These are phyloP conservation scores for Ginglymostoma cirratum DNA, from an alignment of 2,113 vertebrate species.

Conservation along the genomic window DNA sequence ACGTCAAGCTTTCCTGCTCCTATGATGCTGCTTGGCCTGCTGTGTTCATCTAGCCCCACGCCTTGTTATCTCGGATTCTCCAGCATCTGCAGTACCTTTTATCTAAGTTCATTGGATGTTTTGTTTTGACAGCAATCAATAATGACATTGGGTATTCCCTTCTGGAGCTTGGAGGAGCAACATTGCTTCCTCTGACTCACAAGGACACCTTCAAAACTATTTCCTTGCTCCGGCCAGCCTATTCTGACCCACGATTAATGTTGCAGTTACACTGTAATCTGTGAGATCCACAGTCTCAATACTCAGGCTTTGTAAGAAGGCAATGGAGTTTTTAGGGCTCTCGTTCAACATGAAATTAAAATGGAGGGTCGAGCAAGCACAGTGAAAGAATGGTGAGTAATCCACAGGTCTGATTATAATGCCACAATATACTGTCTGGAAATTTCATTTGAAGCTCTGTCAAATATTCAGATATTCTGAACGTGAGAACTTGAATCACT, in stretches of 20 bases:
- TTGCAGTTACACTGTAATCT: not conserved
- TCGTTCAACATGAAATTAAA: not conserved
- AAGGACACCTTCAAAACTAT: not conserved
- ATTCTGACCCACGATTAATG: not conserved
- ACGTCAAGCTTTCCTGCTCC: too few relatives aligned
- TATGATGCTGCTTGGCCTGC: too few relatives aligned
- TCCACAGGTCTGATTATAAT: not conserved
- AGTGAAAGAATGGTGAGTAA: not conserved
- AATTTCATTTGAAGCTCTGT: not conserved
- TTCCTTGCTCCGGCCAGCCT: not conserved
- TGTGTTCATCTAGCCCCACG: too few relatives aligned
- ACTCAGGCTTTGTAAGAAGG: not conserved
- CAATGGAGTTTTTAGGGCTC: not conserved
- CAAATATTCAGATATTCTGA: not conserved
- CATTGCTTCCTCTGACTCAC: not conserved
- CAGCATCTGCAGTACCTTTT: too few relatives aligned
- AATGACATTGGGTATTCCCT: too few relatives aligned
- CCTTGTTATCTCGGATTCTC: too few relatives aligned
- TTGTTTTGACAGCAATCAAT: too few relatives aligned
- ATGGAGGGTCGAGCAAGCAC: not conserved
- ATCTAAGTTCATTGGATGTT: too few relatives aligned
- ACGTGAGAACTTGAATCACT: not conserved
- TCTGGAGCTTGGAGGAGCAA: not conserved
- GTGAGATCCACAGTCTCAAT: not conserved
- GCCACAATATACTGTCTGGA: not conserved